Evolutionary conservation across 2,113 vertebrate genomes (phyloP), one percentile per base, ranked within the genome.

Genomic region (Lucifuga dentata): DNA sequence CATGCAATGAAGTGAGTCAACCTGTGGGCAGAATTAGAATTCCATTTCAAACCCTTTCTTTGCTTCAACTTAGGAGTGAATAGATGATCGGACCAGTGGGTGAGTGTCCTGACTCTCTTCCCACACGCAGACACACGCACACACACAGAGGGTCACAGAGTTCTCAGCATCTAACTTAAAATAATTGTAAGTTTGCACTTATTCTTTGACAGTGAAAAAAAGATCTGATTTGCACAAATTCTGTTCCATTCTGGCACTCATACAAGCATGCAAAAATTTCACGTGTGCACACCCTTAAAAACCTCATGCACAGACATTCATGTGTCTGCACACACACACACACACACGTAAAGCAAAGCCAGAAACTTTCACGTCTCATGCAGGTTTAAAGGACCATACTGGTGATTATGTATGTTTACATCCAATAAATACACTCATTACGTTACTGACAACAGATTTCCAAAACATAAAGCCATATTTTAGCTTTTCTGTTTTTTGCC

Each of bases 171-270:
- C 21, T 15, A 43, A 46, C 26, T 41, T 5, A 52, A 26, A 10
- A 15, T 23, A 1, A 23, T 11, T 9, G n/a, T n/a, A n/a, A n/a
- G n/a, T n/a, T n/a, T n/a, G n/a, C n/a, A n/a, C n/a, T n/a, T n/a
- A n/a, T n/a, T n/a, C n/a, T n/a, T n/a, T n/a, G n/a, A n/a, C n/a
- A n/a, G n/a, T n/a, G n/a, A n/a, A n/a, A n/a, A n/a, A n/a, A n/a
- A n/a, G n/a, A n/a, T n/a, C 38, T 44, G 58, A 80, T 51, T 61
- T 52, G 10, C 46, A 39, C 60, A 46, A 70, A 49, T 73, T 36
- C 75, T 61, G 45, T 38, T 50, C 24, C 53, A 35, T 43, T 19
- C 11, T 43, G 40, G n/a, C 16, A 9, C 2, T 41, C 3, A 43
- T 16, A 17, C 16, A 19, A 17, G 16, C 2, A 8, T 43, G 40